Evolutionary conservation across 2,888 invertebrate species (phyloP).

Genomic region (Synergus laeviventris): DNA sequence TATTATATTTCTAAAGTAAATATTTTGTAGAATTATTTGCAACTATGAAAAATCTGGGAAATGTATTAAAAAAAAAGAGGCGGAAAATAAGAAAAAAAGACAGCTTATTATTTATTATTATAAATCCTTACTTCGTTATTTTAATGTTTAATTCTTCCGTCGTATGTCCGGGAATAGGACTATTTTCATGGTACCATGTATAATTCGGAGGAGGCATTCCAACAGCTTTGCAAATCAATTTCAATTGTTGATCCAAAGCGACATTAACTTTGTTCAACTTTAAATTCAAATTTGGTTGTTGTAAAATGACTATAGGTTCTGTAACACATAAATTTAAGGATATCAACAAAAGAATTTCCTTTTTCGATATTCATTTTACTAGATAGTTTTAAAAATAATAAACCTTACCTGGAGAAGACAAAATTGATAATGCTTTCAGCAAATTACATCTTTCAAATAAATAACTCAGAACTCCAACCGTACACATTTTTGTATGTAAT

Average conservation of each 20-base stretch:
- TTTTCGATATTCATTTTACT: background rate
- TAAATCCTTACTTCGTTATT: constrained; percentile 57
- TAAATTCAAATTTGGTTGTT: constrained; percentile 59
- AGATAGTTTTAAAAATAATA: background rate
- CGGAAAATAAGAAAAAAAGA: constrained; percentile 30
- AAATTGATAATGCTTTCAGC: constrained; percentile 58
- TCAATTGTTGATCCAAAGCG: constrained; percentile 56
- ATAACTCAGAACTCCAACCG: constrained; percentile 60
- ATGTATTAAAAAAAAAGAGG: background rate
- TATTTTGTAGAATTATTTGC: background rate
- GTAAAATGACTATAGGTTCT: constrained; percentile 63
- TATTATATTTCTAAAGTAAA: too few species aligned
- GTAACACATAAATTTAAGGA: constrained; percentile 9
- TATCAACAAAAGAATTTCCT: background rate
- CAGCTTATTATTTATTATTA: constrained; percentile 16
- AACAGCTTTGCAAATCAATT: constrained; percentile 63
- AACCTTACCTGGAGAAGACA: constrained; percentile 63
- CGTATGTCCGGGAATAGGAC: constrained; percentile 54
- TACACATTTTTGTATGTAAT: constrained; percentile 64
- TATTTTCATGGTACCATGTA: constrained; percentile 65
- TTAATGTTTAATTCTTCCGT: constrained; percentile 57
- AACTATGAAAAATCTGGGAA: background rate
- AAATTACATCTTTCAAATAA: constrained; percentile 63
- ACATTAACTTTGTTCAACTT: constrained; percentile 49
- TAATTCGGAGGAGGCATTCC: constrained; percentile 70